phyloP scores from a whole-genome alignment of 2,797 vertebrate species.

The Sebastes steindachneri region DNA sequence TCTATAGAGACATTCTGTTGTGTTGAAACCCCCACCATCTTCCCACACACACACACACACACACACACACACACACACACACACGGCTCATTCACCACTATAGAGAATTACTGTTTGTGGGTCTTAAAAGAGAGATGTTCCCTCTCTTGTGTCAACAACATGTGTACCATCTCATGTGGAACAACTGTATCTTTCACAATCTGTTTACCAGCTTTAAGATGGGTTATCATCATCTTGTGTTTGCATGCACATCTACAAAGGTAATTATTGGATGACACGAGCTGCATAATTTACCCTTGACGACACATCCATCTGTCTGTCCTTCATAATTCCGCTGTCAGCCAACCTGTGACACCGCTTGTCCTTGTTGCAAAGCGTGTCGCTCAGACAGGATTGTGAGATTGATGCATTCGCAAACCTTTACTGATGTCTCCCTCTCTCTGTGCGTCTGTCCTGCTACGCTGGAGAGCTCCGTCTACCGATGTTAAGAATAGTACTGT shows the following conservation, averaged over 20 bases:
- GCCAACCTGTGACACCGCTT: constrained; percentile 43
- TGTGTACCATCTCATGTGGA: constrained; percentile 16
- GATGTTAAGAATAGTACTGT: constrained; percentile 42
- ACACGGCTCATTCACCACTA: constrained; percentile 8
- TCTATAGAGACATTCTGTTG: constrained; percentile 23
- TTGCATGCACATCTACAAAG: not conserved
- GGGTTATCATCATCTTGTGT: not conserved
- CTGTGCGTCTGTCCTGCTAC: constrained; percentile 2
- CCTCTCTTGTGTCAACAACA: constrained; percentile 1
- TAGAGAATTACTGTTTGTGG: not conserved
- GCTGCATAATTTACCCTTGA: constrained; percentile 34
- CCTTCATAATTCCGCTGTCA: constrained; percentile 51
- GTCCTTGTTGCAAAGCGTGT: constrained; percentile 55
- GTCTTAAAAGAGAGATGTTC: constrained; percentile 11
- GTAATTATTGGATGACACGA: constrained; percentile 40
- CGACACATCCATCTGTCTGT: constrained; percentile 55
- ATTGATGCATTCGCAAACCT: constrained; percentile 66
- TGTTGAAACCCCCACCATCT: not conserved
- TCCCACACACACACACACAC: not conserved
- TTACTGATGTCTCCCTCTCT: constrained; percentile 31
- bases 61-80: not conserved
- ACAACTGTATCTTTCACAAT: constrained; percentile 8
- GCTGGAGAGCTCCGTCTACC: constrained; percentile 12
- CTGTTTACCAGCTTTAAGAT: constrained; percentile 2
- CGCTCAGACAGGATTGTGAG: constrained; percentile 43